Evolutionary conservation across 2,797 vertebrate genomes (phyloP).

Genomic region (Astyanax mexicanus): DNA sequence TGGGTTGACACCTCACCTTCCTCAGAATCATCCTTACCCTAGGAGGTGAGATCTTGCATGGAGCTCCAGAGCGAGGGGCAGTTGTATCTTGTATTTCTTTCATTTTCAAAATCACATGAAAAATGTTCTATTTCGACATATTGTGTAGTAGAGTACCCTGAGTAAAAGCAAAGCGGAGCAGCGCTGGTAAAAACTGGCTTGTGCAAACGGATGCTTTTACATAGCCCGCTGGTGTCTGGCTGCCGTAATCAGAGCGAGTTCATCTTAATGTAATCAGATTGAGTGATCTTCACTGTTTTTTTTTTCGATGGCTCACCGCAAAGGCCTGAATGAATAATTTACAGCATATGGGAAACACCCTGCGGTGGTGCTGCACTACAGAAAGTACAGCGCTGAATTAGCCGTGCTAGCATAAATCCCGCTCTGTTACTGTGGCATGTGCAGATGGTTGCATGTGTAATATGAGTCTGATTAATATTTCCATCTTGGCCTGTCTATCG

Average conservation of each 20-base stretch:
- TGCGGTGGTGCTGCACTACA: constrained; percentile 51
- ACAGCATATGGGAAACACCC: constrained; percentile 43
- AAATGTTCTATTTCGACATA: no score
- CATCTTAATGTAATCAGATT: neutral
- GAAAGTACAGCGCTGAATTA: constrained; percentile 27
- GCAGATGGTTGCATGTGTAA: constrained; percentile 66
- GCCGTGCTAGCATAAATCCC: constrained; percentile 33
- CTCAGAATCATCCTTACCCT: no score
- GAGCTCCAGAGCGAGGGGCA: no score
- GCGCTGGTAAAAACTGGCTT: neutral
- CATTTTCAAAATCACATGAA: no score
- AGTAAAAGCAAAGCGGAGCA: neutral
- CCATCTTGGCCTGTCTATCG: constrained; percentile 54
- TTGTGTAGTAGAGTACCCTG: no score
- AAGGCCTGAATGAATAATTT: constrained; percentile 24
- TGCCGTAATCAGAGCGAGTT: neutral
- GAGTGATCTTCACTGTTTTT: neutral
- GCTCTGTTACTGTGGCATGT: constrained; percentile 36
- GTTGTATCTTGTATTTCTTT: no score
- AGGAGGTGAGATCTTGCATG: no score
- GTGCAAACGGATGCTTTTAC: neutral
- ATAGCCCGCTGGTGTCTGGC: neutral
- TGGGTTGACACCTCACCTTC: no score
- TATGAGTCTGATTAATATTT: constrained; percentile 68
- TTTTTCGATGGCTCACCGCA: constrained; percentile 5